phyloP scores from a whole-genome alignment of 2,113 vertebrate species.

The Corythornis madagascariensis region DNA sequence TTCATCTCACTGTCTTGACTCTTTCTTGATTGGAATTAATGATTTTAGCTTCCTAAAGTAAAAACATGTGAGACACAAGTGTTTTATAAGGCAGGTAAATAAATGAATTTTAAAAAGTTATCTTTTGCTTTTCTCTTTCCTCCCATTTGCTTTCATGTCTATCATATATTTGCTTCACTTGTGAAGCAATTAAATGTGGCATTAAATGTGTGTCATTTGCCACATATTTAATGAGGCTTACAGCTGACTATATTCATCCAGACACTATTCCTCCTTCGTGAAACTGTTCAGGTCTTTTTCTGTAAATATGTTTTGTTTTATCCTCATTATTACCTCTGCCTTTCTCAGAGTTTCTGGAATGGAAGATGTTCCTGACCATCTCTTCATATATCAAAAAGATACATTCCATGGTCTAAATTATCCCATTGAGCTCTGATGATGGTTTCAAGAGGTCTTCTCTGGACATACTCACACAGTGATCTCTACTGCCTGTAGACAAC shows the following conservation, averaged over 20 bases:
- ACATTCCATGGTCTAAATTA: neutral
- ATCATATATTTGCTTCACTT: neutral
- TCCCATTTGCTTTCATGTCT: neutral
- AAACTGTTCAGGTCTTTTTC: neutral
- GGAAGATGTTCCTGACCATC: neutral
- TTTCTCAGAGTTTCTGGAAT: neutral
- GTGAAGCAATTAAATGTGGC: too few relatives aligned
- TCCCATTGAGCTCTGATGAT: neutral
- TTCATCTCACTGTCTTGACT: neutral
- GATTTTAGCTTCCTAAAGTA: neutral
- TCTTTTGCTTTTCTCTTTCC: neutral
- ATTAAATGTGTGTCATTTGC: neutral
- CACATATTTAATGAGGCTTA: neutral
- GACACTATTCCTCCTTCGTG: accelerated
- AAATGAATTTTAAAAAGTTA: neutral
- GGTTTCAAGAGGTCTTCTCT: neutral
- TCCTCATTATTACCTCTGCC: neutral
- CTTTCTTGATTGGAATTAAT: neutral
- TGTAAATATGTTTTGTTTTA: neutral
- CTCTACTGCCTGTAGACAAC: neutral
- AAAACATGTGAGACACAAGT: neutral
- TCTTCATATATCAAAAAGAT: neutral
- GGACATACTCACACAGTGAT: neutral
- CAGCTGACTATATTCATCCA: neutral
- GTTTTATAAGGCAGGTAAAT: neutral